Conservation (phyloP, 2,888 invertebrate genomes). For the Shargacucullia verbasci region DNA sequence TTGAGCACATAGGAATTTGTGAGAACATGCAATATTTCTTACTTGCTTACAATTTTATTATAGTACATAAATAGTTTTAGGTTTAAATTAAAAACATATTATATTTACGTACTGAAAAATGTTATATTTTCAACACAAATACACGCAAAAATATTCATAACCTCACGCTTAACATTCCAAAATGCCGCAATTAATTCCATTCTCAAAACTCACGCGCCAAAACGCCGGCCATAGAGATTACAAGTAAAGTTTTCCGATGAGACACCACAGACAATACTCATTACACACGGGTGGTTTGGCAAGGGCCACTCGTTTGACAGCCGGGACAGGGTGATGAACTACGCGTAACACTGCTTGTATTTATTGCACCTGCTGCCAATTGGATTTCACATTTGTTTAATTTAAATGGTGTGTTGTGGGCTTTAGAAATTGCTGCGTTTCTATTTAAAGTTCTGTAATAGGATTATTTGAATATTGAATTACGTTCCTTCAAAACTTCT, state of each 20-base stretch:
- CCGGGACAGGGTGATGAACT: slow-evolving; percentile 81
- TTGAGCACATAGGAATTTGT: slow-evolving; percentile 56
- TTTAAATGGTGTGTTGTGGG: slow-evolving; percentile 30
- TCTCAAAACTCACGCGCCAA: slow-evolving; percentile 40
- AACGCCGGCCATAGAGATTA: slow-evolving; percentile 78
- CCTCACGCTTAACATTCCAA: slow-evolving; percentile 29
- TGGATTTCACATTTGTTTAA: slow-evolving; percentile 47
- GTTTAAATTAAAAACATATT: too few relatives aligned
- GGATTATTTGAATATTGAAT: not conserved
- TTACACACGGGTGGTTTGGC: slow-evolving; percentile 83
- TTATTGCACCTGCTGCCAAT: slow-evolving; percentile 59
- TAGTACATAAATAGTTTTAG: too few relatives aligned
- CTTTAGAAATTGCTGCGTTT: not conserved
- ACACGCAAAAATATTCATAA: slow-evolving; percentile 37
- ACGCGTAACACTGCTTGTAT: slow-evolving; percentile 70
- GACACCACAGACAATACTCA: slow-evolving; percentile 87
- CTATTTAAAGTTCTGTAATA: not conserved
- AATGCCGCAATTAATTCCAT: slow-evolving; percentile 47
- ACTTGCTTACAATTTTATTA: slow-evolving; percentile 1
- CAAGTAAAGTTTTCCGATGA: slow-evolving; percentile 87
- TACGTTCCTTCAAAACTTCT: not conserved
- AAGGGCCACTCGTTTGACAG: slow-evolving; percentile 74
- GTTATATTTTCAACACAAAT: slow-evolving; percentile 22
- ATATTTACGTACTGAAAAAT: not conserved
- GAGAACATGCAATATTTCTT: slow-evolving; percentile 36